These are phyloP conservation scores for Pantala flavescens DNA, from an alignment of 1,140 invertebrate genomes.

Conservation along the genomic window DNA sequence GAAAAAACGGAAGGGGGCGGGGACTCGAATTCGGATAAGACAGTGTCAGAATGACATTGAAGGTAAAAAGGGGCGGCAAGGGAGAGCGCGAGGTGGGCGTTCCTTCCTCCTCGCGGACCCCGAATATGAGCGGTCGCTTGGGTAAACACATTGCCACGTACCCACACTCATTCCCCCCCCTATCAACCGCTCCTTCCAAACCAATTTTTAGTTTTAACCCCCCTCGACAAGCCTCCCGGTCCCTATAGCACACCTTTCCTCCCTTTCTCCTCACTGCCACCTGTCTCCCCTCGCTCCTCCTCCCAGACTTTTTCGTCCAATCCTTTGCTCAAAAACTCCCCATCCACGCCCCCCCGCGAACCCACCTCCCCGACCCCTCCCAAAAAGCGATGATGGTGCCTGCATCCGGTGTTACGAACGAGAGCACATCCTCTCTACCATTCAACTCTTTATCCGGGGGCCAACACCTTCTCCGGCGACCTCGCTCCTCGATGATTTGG, in stretches of 20 bases:
- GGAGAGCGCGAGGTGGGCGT: background rate
- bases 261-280: background rate
- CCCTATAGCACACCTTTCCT: background rate
- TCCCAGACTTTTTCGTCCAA: background rate
- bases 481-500: background rate
- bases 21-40: too few relatives aligned
- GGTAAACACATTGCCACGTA: background rate
- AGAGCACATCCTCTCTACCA: background rate
- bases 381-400: background rate
- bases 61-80: too few relatives aligned
- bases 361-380: background rate
- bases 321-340: background rate
- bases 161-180: background rate
- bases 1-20: too few relatives aligned
- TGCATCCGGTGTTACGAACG: conserved; percentile 7
- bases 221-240: background rate
- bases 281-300: conserved; percentile 1
- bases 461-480: background rate
- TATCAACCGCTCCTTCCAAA: background rate
- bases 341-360: background rate
- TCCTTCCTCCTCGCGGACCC: background rate
- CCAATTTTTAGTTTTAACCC: background rate
- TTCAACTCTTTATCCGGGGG: background rate
- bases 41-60: too few relatives aligned
- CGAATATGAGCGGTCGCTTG: background rate